Percentiles rank a stretch among this genome's conserved stretches.
Conservation (phyloP, 2,113 vertebrate genomes). For the Alexandromys fortis region DNA sequence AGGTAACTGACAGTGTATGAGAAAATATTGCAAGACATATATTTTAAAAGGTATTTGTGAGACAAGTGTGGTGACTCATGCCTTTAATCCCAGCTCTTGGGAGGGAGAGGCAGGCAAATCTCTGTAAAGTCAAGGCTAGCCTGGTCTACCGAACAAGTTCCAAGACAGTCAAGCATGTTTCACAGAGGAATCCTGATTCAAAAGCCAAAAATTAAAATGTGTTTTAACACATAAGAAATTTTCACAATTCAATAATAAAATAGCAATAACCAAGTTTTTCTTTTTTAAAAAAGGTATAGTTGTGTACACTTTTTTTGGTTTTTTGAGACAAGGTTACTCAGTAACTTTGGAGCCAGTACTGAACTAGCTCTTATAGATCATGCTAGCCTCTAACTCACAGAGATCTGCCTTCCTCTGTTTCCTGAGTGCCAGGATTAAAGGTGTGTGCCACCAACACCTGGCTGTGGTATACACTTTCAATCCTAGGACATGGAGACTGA, state of each 20-base stretch:
- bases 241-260: not conserved
- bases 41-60: not conserved
- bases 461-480: not conserved
- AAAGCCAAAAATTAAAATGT: not conserved
- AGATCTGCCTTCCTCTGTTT: too few relatives aligned
- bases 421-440: too few relatives aligned
- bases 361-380: too few relatives aligned
- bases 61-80: too few relatives aligned
- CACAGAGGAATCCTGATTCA: not conserved
- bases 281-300: not conserved
- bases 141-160: too few relatives aligned
- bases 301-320: not conserved
- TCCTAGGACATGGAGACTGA: not conserved
- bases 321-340: too few relatives aligned
- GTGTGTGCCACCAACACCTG: too few relatives aligned
- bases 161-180: not conserved
- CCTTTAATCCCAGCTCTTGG: not conserved
- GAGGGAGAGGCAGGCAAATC: not conserved
- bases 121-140: not conserved
- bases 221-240: not conserved
- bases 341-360: too few relatives aligned
- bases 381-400: too few relatives aligned
- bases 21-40: not conserved
- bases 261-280: not conserved
- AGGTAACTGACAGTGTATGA: not conserved